Percentiles rank a stretch among this genome's conserved stretches.
These are phyloP conservation scores for Dicentrarchus labrax DNA, from an alignment of 2,113 vertebrate species.

Conservation along the genomic window DNA sequence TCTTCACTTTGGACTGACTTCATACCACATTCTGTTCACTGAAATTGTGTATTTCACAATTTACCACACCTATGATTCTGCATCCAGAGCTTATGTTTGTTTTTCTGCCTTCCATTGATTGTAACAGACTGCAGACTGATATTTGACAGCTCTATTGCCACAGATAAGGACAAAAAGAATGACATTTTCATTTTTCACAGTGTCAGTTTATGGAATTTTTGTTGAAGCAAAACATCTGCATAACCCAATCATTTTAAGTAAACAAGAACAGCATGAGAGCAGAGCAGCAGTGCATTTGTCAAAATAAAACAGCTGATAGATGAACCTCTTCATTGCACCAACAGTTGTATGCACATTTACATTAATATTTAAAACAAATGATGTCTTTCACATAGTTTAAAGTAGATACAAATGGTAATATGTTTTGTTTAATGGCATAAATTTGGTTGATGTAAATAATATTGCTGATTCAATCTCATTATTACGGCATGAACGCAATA, in stretches of 20 bases:
- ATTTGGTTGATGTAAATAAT: conserved; percentile 22
- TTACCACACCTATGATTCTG: not conserved
- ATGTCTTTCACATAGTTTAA: conserved; percentile 5
- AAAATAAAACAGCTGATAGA: conserved; percentile 64
- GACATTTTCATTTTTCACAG: conserved; percentile 48
- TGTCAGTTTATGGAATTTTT: conserved; percentile 45
- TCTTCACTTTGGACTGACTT: conserved; percentile 16
- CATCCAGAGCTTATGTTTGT: not conserved
- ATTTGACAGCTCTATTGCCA: conserved; percentile 16
- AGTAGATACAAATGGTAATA: conserved; percentile 42
- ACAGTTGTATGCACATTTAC: conserved; percentile 11
- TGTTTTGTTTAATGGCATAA: conserved; percentile 14
- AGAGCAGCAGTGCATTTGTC: conserved; percentile 54
- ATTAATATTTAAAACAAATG: conserved; percentile 51
- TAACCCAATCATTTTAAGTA: conserved; percentile 64
- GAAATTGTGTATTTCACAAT: not conserved
- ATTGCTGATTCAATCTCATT: not conserved
- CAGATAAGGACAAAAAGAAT: not conserved
- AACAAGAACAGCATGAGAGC: conserved; percentile 60
- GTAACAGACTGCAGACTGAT: conserved; percentile 13
- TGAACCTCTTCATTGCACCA: conserved; percentile 36
- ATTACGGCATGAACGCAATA: not conserved
- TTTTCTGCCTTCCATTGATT: not conserved
- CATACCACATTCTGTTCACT: not conserved
- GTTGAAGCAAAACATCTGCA: conserved; percentile 60